Conservation (phyloP, 1,140 invertebrate genomes). For the Heliconius hewitsoni region DNA sequence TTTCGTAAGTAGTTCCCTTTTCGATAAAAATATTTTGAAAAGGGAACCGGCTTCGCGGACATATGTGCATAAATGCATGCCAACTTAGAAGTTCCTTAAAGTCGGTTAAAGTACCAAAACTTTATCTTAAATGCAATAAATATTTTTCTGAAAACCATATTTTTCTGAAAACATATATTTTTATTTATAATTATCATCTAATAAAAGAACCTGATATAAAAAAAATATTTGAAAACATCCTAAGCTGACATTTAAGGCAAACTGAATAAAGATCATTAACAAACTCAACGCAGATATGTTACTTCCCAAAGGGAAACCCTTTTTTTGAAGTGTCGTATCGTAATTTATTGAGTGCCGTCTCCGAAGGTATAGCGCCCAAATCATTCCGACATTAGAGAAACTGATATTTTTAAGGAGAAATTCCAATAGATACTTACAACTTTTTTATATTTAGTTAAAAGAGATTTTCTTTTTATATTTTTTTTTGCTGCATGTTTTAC, state of each 20-base stretch:
- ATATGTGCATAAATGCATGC: too few species aligned
- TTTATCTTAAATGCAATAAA: too few species aligned
- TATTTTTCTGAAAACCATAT: too few species aligned
- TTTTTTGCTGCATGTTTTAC: too few species aligned
- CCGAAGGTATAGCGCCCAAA: neutral
- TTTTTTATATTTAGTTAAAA: neutral
- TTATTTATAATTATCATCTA: too few species aligned
- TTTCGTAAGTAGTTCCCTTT: too few species aligned
- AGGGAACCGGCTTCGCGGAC: accelerated
- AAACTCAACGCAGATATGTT: neutral
- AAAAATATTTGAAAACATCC: neutral
- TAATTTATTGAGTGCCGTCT: neutral
- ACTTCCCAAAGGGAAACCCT: slow-evolving; percentile 4
- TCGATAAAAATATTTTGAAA: too few species aligned
- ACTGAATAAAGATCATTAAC: slow-evolving; percentile 11
- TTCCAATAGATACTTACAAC: neutral
- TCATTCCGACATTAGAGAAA: slow-evolving; percentile 5
- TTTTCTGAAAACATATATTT: too few species aligned
- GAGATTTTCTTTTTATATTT: too few species aligned
- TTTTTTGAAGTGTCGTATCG: neutral
- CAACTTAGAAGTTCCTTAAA: too few species aligned
- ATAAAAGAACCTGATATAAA: too few species aligned
- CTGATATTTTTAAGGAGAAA: neutral
- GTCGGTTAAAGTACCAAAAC: too few species aligned
- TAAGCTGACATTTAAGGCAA: neutral